Evolutionary conservation across 2,888 invertebrate genomes (phyloP), one percentile per base, ranked within the genome.

Genomic region (Blera fallax): DNA sequence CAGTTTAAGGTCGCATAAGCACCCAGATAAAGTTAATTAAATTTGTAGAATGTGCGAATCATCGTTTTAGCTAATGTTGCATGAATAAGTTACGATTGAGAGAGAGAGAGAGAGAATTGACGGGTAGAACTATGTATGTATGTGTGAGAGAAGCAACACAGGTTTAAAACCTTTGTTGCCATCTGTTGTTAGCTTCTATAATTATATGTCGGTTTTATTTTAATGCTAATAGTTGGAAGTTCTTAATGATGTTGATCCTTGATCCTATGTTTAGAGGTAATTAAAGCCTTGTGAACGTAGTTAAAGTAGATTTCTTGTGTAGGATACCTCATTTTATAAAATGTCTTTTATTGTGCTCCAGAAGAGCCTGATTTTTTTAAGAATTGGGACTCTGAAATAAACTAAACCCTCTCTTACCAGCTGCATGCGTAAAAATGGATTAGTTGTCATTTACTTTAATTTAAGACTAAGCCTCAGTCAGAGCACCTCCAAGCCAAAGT

Each of bases 141-240:
- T n/a, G n/a, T 45, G 56, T 34, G 21, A 27, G 27, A 8, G 18
- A 5, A 32, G 27, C 2, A 2, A 37, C 24, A 48, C 32, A 10
- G 16, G 48, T 34, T 48, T 11, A 32, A 45, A 27, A 27, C 18
- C 34, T 56, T 37, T 56, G 18, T 18, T 40, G 18, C 45, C 74
- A 74, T 64, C 74, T 74, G 74, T 24, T 56, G 64, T n/a, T n/a
- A n/a, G n/a, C n/a, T n/a, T n/a, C n/a, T n/a, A n/a, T 62, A 72
- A 72, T 72, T 60, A 48, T 27, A 18, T 65, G 62, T 45, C 40
- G 43, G 43, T 16, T 60, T 62, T 24, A 45, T 45, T 45, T 16
- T 16, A 10, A 3, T 29, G 29, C 11, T 29, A 14, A 45, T 62
- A 62, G 29, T 45, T 37, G 37, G 14, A 4, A 24, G 29, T 62